Conservation (phyloP, 2,888 invertebrate genomes). For the Sphaerophoria rueppellii region DNA sequence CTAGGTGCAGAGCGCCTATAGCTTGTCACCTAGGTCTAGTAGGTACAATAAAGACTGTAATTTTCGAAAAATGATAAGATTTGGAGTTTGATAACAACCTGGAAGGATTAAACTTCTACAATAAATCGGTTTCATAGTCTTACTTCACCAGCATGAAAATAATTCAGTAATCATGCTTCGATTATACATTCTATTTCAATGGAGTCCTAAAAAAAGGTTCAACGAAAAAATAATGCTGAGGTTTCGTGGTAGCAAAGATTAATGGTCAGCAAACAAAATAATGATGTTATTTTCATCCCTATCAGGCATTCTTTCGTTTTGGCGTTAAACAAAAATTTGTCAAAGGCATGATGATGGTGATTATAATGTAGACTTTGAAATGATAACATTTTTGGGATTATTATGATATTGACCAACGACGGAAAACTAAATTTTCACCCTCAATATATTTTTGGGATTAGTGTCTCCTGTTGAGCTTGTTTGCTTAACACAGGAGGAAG, state of each 20-base stretch:
- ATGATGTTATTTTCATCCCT: constrained; percentile 17
- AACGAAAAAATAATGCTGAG: background rate
- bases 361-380: background rate
- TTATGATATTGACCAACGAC: too few species aligned
- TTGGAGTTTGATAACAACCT: too few species aligned
- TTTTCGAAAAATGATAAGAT: too few species aligned
- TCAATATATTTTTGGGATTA: constrained; percentile 24
- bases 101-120: too few species aligned
- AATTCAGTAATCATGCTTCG: background rate
- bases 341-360: background rate
- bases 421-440: too few species aligned
- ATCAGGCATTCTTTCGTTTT: background rate
- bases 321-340: background rate
- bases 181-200: background rate
- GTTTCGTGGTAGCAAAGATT: constrained; percentile 17
- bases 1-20: too few species aligned
- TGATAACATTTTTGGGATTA: background rate
- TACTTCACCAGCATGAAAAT: too few species aligned
- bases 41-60: too few species aligned
- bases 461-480: constrained; percentile 5
- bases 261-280: constrained; percentile 27
- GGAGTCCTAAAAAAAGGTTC: background rate
- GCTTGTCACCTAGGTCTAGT: too few species aligned
- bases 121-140: too few species aligned
- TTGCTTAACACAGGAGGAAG: constrained; percentile 4